Evolutionary conservation across 2,888 invertebrate species (phyloP), one percentile per base, ranked within the genome.

Genomic region (Ophonus ardosiacus): DNA sequence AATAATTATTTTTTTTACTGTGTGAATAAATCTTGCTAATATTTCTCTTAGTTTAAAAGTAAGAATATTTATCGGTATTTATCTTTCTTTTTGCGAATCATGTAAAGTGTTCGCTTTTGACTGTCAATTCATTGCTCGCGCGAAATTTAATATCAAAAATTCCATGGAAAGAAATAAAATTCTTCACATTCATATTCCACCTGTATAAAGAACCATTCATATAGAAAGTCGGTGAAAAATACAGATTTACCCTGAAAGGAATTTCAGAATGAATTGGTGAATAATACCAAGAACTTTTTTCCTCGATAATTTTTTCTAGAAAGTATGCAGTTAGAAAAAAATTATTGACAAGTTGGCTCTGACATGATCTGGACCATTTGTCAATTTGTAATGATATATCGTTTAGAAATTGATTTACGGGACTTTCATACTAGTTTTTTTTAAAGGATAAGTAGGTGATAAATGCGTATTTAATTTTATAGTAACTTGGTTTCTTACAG

Each of bases 201-300:
- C 63, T 31, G 57, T 57, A 57, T 56, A 31, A 15, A 51, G 79
- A 61, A 61, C 59, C 61, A 80, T 61, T 59, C 59, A 18, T 15
- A 59, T 57, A 57, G 57, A 43, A 63, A 63, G 13, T 63, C 24
- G 40, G 24, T 31, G 61, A 31, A 38, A 61, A 61, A 38, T 61
- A 80, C 51, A 71, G 57, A 81, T 82, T 81, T 81, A 82, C 43
- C 38, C 74, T 17, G 65, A 82, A 83, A 40, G 74, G 83, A 76
- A 83, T 83, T 40, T 43, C 17, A 15, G 43, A 74, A 74, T 51
- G 43, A 51, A 51, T 51, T 6, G 43, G 43, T 51, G 43, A 51
- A 51, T 51, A 51, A 78, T 51, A 78, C 51, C n/a, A 15, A 57
- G 21, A 51, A 51, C 43, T 78, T 17, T 40, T 24, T 78, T 40